Evolutionary conservation across 2,797 vertebrate species (phyloP).

Genomic region (Phataginus tricuspis): DNA sequence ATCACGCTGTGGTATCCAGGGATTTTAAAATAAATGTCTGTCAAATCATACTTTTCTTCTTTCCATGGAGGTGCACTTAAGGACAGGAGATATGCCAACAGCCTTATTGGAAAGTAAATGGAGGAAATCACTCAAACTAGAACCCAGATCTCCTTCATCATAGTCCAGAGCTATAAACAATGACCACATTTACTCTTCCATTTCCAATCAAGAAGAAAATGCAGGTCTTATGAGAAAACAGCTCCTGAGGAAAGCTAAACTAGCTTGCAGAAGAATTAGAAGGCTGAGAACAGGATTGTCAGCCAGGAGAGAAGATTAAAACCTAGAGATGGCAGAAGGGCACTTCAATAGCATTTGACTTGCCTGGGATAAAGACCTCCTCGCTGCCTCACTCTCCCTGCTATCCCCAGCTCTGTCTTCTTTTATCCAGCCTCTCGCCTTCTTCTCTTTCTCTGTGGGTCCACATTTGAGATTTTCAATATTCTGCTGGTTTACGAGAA

Average conservation of each 20-base stretch:
- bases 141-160: not conserved
- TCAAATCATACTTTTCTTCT: slow-evolving; percentile 37
- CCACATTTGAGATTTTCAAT: not conserved
- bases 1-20: not conserved
- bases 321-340: not conserved
- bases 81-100: not conserved
- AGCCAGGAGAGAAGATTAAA: not conserved
- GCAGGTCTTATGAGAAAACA: not conserved
- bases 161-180: not conserved
- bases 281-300: not conserved
- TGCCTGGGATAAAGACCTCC: not conserved
- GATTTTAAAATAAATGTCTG: slow-evolving; percentile 26
- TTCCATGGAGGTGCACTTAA: not conserved
- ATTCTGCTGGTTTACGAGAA: not conserved
- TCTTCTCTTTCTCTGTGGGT: not conserved
- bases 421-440: not conserved
- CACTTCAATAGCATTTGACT: not conserved
- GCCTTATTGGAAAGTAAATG: not conserved
- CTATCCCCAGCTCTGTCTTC: not conserved
- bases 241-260: slow-evolving; percentile 5
- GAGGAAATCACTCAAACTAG: slow-evolving; percentile 20
- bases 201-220: slow-evolving; percentile 42
- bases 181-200: not conserved
- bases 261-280: not conserved
- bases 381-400: not conserved